Evolutionary conservation across 2,797 vertebrate genomes (phyloP), one percentile per base, ranked within the genome.

Genomic region (Scolopax rusticola): DNA sequence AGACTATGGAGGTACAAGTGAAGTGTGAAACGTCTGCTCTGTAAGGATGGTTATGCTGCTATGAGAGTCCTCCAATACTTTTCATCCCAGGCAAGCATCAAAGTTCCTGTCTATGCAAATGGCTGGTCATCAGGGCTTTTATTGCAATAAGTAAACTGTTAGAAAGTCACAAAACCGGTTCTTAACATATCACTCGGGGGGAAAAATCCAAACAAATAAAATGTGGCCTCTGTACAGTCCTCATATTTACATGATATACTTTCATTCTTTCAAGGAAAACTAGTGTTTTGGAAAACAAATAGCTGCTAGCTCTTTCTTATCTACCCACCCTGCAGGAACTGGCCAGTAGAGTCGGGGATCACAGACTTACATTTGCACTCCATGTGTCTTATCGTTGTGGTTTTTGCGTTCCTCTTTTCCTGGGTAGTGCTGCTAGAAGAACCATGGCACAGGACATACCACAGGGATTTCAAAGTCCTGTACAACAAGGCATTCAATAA

Each of bases 401-500:
- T 16, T 2, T 36, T 36, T 36, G 36, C 36, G 3, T 60, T 87
- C 28, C 28, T 67, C 47, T 74, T 74, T 47, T 40, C 47, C 65
- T 65, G 57, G 28, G 27, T 17, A 4, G 48, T 8, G 33, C 40
- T 83, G 32, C 36, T 28, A 28, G 59, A 63, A 63, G 40, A 20
- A 41, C 60, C 12, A 20, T 27, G 53, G 53, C 32, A 16, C 48
- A 60, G 56, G 48, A 38, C 45, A 40, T 27, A 6, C 32, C 48
- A 51, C 43, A 30, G 40, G 36, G 30, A 71, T n/a, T 47, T 41
- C 63, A 24, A 6, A 5, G 30, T 50, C 79, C 48, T 71, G 13
- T 33, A 38, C 83, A 85, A 41, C 48, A 81, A 95, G 60, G 78
- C 74, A 43, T 60, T 85, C 40, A 69, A 38, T 47, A 67, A 85